These are phyloP conservation scores for Dryas iulia DNA, from an alignment of 1,140 invertebrate species.

Conservation along the genomic window DNA sequence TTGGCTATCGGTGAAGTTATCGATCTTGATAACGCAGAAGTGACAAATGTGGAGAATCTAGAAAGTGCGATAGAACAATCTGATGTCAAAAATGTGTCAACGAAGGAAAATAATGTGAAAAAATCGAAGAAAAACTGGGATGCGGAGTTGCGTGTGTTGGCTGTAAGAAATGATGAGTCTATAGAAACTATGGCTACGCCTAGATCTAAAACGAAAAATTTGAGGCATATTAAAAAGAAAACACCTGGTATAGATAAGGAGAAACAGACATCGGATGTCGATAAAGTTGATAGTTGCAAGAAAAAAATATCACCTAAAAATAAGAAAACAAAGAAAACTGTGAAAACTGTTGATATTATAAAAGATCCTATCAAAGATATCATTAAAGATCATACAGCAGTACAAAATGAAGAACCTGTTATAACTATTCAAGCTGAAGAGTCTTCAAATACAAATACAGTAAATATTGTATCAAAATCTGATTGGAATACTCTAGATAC, in stretches of 20 bases:
- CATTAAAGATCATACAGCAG: too few species aligned
- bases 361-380: conserved; percentile 24
- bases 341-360: conserved; percentile 26
- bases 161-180: conserved; percentile 25
- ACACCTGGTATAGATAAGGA: conserved; percentile 7
- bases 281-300: conserved; percentile 6
- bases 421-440: neutral
- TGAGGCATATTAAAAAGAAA: conserved; percentile 37
- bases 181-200: conserved; percentile 19
- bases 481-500: conserved; percentile 33
- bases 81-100: conserved; percentile 20
- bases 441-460: conserved; percentile 26
- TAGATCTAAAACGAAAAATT: conserved; percentile 34
- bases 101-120: conserved; percentile 39
- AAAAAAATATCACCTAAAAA: conserved; percentile 33
- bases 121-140: conserved; percentile 61
- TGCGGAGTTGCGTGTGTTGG: conserved; percentile 54
- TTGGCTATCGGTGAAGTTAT: neutral
- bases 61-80: neutral
- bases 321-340: conserved; percentile 45
- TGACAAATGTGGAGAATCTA: neutral
- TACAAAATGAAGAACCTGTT: neutral
- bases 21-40: neutral
- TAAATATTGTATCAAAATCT: conserved; percentile 48
- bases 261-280: conserved; percentile 12